Evolutionary conservation across 1,140 invertebrate genomes (phyloP), one percentile per base, ranked within the genome.

Genomic region (Hylaeus volcanicus): DNA sequence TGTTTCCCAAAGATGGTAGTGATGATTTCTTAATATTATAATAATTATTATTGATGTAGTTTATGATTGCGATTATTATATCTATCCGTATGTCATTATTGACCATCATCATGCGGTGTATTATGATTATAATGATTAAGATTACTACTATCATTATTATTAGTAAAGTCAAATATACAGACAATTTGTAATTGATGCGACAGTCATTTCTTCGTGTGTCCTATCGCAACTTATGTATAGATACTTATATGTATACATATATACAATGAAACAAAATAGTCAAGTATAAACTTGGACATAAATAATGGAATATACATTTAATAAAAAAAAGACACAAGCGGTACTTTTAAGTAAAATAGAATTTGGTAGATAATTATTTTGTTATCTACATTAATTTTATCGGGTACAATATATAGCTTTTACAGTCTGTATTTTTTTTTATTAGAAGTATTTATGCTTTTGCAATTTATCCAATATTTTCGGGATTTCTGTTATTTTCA

Each of bases 1-100:
- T 86, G 86, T 91, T 85, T 89, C 85, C 89, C 89, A 91, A 91
- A 91, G 89, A 91, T 90, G 87, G 88, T 89, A 90, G 88, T 89
- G 85, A 90, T 89, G 86, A 86, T 84, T 86, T 87, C 85, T 86
- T 88, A 58, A 81, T 68, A 76, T 61, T 79, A 66, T 72, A 68
- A 72, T 82, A 86, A 82, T 88, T 77, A 85, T 87, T 74, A 84
- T 75, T 76, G 79, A 56, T 70, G 64, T 82, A 82, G 75, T 73
- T 79, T 76, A 81, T 85, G 74, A 86, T 81, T 89, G 85, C 79
- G 51, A 85, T 86, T 84, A 82, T 87, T 88, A 84, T 86, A 83
- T 53, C 76, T 84, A 84, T 80, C 81, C 45, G 84, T 88, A 86
- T 70, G 70, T 69, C 58, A 74, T 87, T 86, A 84, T 26, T 83